Conservation (phyloP, 2,888 invertebrate species). For the Paralinhomoeus sp. region DNA sequence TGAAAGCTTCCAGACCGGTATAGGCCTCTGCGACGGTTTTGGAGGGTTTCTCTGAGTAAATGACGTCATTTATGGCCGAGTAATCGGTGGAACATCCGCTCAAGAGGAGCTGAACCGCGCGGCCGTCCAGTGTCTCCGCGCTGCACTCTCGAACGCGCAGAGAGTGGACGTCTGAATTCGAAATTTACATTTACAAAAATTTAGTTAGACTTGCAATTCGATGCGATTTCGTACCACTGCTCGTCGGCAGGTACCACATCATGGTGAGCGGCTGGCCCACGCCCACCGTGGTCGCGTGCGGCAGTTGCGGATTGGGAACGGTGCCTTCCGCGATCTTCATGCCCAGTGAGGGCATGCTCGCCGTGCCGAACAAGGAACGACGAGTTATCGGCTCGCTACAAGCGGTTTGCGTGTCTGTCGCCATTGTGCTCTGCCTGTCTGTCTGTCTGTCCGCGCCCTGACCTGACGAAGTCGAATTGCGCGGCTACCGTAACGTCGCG, state of each 20-base stretch:
- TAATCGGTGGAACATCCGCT: not conserved
- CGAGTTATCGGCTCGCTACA: slow-evolving; percentile 1
- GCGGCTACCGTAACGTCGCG: slow-evolving; percentile 2
- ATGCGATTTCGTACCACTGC: not conserved
- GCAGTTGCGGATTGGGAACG: not conserved
- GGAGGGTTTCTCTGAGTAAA: too few relatives aligned
- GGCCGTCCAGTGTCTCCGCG: slow-evolving; percentile 2
- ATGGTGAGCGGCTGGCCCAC: slow-evolving; percentile 3
- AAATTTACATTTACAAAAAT: too few relatives aligned
- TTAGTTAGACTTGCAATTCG: too few relatives aligned
- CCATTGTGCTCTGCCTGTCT: too few relatives aligned
- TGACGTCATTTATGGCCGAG: not conserved
- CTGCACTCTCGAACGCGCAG: slow-evolving; percentile 1
- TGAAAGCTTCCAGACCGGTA: slow-evolving; percentile 3
- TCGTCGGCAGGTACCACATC: slow-evolving; percentile 1
- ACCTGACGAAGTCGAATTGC: not conserved
- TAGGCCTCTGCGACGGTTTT: too few relatives aligned
- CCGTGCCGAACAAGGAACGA: not conserved
- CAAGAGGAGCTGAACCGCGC: slow-evolving; percentile 2
- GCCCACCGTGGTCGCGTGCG: not conserved
- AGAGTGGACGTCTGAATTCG: not conserved
- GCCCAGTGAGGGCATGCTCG: not conserved
- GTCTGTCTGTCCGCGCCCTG: too few relatives aligned
- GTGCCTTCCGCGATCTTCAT: slow-evolving; percentile 1
- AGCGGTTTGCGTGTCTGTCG: not conserved